Base-by-base conservation (phyloP, 2,113 vertebrate genomes). In the Lethenteron reissneri region DNA sequence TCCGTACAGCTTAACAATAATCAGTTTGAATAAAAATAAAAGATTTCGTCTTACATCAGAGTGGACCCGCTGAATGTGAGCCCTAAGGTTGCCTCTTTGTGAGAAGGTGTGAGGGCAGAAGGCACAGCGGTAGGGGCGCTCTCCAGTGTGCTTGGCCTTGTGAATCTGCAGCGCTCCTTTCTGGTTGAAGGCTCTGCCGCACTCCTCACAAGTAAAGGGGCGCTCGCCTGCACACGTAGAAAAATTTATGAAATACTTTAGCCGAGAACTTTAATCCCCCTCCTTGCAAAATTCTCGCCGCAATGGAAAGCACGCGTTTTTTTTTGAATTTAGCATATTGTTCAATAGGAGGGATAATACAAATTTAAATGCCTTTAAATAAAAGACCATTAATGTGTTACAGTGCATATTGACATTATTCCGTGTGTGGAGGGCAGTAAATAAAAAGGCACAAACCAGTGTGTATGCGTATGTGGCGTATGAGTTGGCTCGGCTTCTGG, bases 141-240 rank as follows among this genome's bases (percentile, higher is more conserved):
- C 94, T 10, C 94, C 94, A 0, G 94, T 99, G 76, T 99, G 92
- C 74, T 90, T 87, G 73, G 91, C 84, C 94, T 95, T 96, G 77
- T 99, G 94, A 17, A 92, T 99, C 81, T 96, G 91, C 80, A 99
- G 82, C 56, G 94, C 94, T 80, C 94, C 94, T 84, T 97, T 99
- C 85, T 99, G 94, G 86, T 99, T 99, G 80, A 99, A 99, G 64
- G 92, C 88, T 78, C 97, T 99, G 57, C 88, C 84, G 64, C 94
- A 99, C 62, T 94, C 85, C 2, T 79, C 76, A 76, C 94, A 99
- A 72, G 89, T 90, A 70, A 87, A 99, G 1, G 92, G 92, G 71
- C 92, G 83, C 76, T 99, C 94, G 74, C 94, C 92, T 97, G 68
- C 64, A 17, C 64, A 8, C n/a, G 21, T n/a, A 68, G 21, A 11